phyloP scores from a whole-genome alignment of 2,797 vertebrate genomes.

The Gymnoscopelus microlampas region DNA sequence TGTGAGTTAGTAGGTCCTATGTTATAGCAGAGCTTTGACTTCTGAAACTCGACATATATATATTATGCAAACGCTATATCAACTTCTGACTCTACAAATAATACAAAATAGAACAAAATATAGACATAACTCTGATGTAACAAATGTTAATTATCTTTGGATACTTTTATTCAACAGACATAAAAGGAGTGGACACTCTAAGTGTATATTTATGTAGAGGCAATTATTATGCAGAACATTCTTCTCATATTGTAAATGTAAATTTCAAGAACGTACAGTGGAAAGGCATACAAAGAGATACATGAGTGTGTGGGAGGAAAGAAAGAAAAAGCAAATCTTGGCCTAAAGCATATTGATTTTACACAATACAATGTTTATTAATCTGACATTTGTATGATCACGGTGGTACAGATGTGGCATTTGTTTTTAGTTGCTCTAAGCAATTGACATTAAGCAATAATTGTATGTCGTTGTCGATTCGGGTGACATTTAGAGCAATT shows the following conservation, averaged over 20 bases:
- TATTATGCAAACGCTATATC: too few species aligned
- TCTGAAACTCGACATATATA: too few species aligned
- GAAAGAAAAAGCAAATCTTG: conserved; percentile 17
- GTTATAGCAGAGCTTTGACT: too few species aligned
- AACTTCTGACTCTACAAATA: too few species aligned
- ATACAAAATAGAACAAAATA: too few species aligned
- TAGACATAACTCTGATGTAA: neutral
- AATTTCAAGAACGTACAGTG: neutral
- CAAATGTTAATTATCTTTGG: neutral
- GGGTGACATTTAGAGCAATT: conserved; percentile 50
- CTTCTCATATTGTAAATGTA: neutral
- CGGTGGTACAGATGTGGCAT: conserved; percentile 24
- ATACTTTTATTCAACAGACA: neutral
- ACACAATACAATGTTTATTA: conserved; percentile 28
- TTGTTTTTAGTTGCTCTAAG: conserved; percentile 36
- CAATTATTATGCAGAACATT: neutral
- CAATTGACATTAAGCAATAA: conserved; percentile 38
- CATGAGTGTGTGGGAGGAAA: conserved; percentile 1
- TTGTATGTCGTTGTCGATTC: conserved; percentile 28
- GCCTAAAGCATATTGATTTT: conserved; percentile 33
- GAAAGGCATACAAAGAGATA: conserved; percentile 9
- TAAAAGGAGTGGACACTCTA: neutral
- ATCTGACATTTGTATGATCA: conserved; percentile 32
- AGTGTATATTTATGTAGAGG: neutral
- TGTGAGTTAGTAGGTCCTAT: too few species aligned